Evolutionary conservation across 2,797 vertebrate species (phyloP), one percentile per base, ranked within the genome.

Genomic region (Triplophysa yarkandensis): DNA sequence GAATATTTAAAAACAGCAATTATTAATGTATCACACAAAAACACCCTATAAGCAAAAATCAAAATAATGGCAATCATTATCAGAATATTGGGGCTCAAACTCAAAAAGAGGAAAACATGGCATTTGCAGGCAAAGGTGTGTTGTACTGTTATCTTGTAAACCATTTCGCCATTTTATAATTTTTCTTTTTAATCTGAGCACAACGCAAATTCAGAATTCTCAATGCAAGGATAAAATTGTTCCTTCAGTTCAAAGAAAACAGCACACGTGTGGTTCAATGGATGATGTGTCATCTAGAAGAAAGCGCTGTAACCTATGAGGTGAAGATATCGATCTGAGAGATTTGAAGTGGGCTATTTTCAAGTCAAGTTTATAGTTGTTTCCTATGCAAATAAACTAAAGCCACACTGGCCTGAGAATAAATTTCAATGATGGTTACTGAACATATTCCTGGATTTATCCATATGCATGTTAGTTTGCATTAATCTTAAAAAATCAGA

Each of bases 71-170:
- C 71, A 66, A 69, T 57, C 71, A 80, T 58, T 72, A 72, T 43
- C 72, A 69, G 44, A 69, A 67, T 76, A 76, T 34, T 50, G 32
- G 7, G 39, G 60, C 71, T 76, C 46, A 54, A 80, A 74, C 60
- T 41, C 83, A 68, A 89, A 84, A 85, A 88, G 83, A 88, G 87
- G 85, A 92, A 77, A 85, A 84, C 85, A 90, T 87, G 85, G 84
- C 74, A 28, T 87, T 79, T 84, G 87, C 89, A 91, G 89, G 89
- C 88, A 88, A 85, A 82, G 81, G 80, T 81, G 72, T 82, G 82
- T 81, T 84, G 87, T 88, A 88, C 88, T 88, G 86, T 92, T 93
- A 85, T 89, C 90, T 93, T 91, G n/a, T n/a, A 86, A 85, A 88
- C 79, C 85, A 83, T 89, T 7, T 54, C 85, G 83, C 60, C 50